phyloP scores from a whole-genome alignment of 2,113 vertebrate species.

The Ctenodactylus gundi region DNA sequence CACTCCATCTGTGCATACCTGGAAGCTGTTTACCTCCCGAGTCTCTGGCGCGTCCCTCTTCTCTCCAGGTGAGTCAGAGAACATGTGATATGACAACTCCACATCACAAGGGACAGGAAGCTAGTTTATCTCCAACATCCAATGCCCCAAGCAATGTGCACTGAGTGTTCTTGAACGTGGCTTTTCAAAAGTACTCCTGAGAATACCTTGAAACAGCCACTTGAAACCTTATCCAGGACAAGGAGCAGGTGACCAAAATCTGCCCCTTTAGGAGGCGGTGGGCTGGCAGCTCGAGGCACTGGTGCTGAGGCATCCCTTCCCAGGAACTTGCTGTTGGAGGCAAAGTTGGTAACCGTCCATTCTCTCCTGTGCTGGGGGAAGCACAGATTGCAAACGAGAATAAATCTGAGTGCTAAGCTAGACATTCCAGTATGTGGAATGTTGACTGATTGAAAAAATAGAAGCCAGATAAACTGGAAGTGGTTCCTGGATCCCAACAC shows the following conservation, averaged over 20 bases:
- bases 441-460: background rate
- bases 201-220: background rate
- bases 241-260: accelerated
- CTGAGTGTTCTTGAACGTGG: too few relatives aligned
- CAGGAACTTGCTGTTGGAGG: accelerated
- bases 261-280: accelerated
- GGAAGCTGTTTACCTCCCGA: too few relatives aligned
- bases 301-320: accelerated
- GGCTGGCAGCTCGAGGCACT: accelerated
- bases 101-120: too few relatives aligned
- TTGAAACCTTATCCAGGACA: background rate
- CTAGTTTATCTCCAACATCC: accelerated
- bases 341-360: background rate
- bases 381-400: background rate
- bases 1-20: too few relatives aligned
- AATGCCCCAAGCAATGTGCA: accelerated
- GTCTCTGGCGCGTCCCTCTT: too few relatives aligned
- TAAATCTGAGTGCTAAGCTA: background rate
- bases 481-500: accelerated
- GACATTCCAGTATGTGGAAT: background rate
- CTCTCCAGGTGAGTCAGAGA: too few relatives aligned
- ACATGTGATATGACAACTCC: too few relatives aligned
- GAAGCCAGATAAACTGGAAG: background rate
- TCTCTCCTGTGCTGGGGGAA: background rate
- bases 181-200: background rate